A percentile compares a stretch with the other conserved stretches of the same genome.
These are phyloP conservation scores for Solenopsis fugax DNA, from an alignment of 1,140 invertebrate species.

Conservation along the genomic window DNA sequence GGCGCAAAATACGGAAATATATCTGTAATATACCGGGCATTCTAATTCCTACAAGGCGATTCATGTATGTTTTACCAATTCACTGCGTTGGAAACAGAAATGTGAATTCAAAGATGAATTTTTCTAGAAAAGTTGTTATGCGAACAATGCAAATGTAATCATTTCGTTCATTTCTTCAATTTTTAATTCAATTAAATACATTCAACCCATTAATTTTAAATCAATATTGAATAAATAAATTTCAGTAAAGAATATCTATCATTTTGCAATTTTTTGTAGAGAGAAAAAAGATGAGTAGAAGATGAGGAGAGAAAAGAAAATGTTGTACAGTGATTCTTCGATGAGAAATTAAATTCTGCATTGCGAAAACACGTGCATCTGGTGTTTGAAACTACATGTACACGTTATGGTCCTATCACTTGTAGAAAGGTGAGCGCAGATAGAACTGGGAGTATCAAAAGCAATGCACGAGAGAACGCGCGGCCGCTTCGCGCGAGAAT, in stretches of 20 bases:
- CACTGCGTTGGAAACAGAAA: background rate
- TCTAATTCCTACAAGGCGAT: constrained; percentile 35
- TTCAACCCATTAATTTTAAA: background rate
- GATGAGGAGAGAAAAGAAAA: background rate
- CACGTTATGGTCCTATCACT: constrained; percentile 20
- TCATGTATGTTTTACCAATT: background rate
- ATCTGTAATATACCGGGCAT: background rate
- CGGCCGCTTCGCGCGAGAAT: constrained; percentile 44
- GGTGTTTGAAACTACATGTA: background rate
- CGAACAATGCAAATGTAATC: background rate
- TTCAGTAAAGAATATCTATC: background rate
- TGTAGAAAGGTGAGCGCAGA: constrained; percentile 50
- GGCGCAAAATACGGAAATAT: constrained; percentile 22
- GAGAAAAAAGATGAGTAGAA: background rate
- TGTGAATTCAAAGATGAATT: background rate
- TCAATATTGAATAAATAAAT: background rate
- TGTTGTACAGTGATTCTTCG: background rate
- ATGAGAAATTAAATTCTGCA: background rate
- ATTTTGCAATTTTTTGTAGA: background rate
- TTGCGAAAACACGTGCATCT: background rate
- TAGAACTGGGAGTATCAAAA: constrained; percentile 44
- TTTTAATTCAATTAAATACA: background rate
- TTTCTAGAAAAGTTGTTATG: background rate
- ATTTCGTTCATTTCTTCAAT: background rate
- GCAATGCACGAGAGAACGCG: constrained; percentile 28